Base-by-base conservation (phyloP, 2,797 vertebrate genomes). In the Morus bassanus region DNA sequence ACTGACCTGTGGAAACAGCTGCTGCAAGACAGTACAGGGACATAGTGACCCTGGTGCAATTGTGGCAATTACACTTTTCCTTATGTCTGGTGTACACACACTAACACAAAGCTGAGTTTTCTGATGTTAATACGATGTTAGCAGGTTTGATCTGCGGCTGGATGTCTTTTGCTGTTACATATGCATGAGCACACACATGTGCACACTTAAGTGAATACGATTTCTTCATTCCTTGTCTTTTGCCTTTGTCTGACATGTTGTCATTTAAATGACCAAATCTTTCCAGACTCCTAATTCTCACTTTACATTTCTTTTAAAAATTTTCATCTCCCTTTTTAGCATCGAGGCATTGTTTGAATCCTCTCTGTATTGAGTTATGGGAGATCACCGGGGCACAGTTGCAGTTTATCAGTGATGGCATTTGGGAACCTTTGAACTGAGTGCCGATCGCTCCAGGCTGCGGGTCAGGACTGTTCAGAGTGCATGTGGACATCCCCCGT, bases 151-250 rank as follows among this genome's bases (percentile, higher is more conserved):
- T 93, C 35, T 77, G 73, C 8, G 28, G 64, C 86, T 96, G 68
- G 80, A 57, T 95, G 63, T 79, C 75, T 75, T 45, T 54, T 73
- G 28, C 86, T 86, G 23, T 88, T 95, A 30, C 68, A 46, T 91
- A 91, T 92, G 89, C 73, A 74, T 86, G 91, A 95, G 35, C 14
- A 10, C 46, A 31, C 85, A 61, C 13, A 37, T 2, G 4, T 63
- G 65, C 56, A 61, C 78, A 16, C 25, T 78, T 56, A 43, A 56
- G 13, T 68, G 67, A 76, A 77, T 94, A 84, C 78, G 80, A 67
- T 92, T 95, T 91, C 78, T 89, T 78, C 24, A 24, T 78, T 87
- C n/a, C 70, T 84, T 77, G 64, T 86, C 73, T 88, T 87, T 85
- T 92, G 83, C 43, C 51, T 89, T 95, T 88, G 76, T 80, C 91